A percentile compares a stretch with the other conserved stretches of the same genome.
Evolutionary conservation across 2,888 invertebrate species (phyloP).

Genomic region (Cyaniris semiargus): DNA sequence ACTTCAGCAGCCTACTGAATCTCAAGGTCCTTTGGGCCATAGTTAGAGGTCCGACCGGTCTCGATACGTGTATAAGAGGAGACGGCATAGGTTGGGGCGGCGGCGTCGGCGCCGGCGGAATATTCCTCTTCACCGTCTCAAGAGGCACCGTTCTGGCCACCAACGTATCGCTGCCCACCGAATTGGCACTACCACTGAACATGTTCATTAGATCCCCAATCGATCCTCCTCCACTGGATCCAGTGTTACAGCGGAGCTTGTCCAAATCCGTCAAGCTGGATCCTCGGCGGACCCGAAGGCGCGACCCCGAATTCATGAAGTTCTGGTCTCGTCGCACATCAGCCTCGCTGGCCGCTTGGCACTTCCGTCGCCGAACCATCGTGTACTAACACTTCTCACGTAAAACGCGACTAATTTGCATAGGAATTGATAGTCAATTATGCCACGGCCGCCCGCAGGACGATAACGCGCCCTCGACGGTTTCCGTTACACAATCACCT

Average conservation of each 20-base stretch:
- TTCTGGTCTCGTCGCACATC: conserved; percentile 78
- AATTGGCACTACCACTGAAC: conserved; percentile 86
- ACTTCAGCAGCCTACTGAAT: conserved; percentile 84
- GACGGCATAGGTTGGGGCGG: conserved; percentile 64
- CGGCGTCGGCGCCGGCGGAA: conserved; percentile 72
- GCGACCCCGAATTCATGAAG: conserved; percentile 70
- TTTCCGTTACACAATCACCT: conserved; percentile 52
- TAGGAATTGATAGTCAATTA: conserved; percentile 73
- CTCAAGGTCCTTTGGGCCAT: conserved; percentile 85
- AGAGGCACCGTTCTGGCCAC: conserved; percentile 87
- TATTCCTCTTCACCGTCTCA: conserved; percentile 83
- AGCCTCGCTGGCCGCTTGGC: conserved; percentile 70
- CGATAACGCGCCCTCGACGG: conserved; percentile 67
- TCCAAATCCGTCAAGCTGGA: conserved; percentile 88
- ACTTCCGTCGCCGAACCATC: conserved; percentile 69
- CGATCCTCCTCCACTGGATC: conserved; percentile 80
- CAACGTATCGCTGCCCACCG: conserved; percentile 85
- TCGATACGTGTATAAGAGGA: conserved; percentile 67
- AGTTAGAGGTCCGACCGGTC: conserved; percentile 80
- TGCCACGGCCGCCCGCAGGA: conserved; percentile 79
- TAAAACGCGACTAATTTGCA: conserved; percentile 64
- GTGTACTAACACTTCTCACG: conserved; percentile 52
- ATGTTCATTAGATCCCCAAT: conserved; percentile 91
- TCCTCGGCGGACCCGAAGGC: conserved; percentile 83
- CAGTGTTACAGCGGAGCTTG: conserved; percentile 77